Conservation (phyloP, 2,113 vertebrate species). For the Cyprinodon tularosa region DNA sequence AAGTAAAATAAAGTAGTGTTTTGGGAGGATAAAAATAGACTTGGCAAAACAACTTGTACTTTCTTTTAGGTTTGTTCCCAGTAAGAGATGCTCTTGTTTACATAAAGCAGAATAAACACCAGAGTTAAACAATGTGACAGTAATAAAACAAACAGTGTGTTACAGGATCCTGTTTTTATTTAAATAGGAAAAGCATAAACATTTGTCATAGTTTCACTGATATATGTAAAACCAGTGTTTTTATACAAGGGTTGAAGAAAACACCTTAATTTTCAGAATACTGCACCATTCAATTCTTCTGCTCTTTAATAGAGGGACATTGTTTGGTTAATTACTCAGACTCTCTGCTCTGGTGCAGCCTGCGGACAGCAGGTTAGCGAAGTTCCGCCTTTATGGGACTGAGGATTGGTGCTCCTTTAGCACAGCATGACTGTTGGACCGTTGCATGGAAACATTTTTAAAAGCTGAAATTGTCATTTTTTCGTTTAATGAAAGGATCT, state of each 20-base stretch:
- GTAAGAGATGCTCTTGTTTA: neutral
- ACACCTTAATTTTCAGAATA: neutral
- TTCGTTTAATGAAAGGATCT: no score
- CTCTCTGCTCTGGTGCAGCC: no score
- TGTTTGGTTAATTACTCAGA: no score
- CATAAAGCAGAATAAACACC: neutral
- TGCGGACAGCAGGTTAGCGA: no score
- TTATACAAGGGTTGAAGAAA: neutral
- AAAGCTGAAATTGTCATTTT: neutral
- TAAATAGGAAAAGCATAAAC: neutral
- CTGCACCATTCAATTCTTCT: neutral
- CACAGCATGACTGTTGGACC: no score
- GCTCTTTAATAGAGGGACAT: no score
- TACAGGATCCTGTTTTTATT: neutral
- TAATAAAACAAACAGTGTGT: neutral
- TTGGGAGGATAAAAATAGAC: neutral
- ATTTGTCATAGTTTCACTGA: neutral
- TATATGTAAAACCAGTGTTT: no score
- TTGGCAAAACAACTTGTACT: neutral
- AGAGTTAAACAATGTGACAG: neutral
- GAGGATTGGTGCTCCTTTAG: neutral
- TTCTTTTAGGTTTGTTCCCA: neutral
- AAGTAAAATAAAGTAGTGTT: neutral
- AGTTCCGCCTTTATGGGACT: no score
- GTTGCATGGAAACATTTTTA: neutral